Conservation (phyloP, 2,888 invertebrate genomes). For the Loripinus fragilis region DNA sequence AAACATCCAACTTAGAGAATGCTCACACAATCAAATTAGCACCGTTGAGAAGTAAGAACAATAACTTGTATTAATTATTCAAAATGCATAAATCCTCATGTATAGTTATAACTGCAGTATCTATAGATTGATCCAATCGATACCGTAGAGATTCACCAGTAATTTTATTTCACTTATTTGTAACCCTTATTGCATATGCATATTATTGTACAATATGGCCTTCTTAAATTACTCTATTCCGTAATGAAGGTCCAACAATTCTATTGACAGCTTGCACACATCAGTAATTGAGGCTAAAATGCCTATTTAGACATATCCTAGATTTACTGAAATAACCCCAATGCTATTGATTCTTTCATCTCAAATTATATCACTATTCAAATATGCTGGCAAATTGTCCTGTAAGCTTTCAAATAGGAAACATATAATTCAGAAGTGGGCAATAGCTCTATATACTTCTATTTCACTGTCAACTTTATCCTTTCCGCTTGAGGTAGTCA, state of each 20-base stretch:
- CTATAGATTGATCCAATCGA: too few species aligned
- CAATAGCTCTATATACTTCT: background rate
- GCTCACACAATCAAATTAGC: too few species aligned
- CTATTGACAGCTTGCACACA: background rate
- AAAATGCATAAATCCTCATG: background rate
- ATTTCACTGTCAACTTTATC: background rate
- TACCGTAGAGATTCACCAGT: too few species aligned
- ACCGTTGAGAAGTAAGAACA: too few species aligned
- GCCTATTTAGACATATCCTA: background rate
- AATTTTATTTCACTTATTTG: too few species aligned
- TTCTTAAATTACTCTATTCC: background rate
- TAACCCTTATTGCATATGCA: too few species aligned
- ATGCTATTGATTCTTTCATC: slow-evolving; percentile 5
- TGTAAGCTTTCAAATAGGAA: background rate
- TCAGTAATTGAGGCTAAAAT: background rate
- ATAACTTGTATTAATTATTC: slow-evolving; percentile 1
- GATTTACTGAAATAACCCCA: slow-evolving; percentile 8
- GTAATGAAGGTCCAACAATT: background rate
- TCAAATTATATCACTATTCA: slow-evolving; percentile 9
- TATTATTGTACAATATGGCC: too few species aligned
- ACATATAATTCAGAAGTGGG: slow-evolving; percentile 6
- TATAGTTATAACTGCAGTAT: background rate
- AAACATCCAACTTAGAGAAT: too few species aligned
- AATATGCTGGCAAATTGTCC: slow-evolving; percentile 3
- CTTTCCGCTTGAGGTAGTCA: background rate